Evolutionary conservation across 2,888 invertebrate genomes (phyloP), one percentile per base, ranked within the genome.

Genomic region (Dryobotodes eremita): DNA sequence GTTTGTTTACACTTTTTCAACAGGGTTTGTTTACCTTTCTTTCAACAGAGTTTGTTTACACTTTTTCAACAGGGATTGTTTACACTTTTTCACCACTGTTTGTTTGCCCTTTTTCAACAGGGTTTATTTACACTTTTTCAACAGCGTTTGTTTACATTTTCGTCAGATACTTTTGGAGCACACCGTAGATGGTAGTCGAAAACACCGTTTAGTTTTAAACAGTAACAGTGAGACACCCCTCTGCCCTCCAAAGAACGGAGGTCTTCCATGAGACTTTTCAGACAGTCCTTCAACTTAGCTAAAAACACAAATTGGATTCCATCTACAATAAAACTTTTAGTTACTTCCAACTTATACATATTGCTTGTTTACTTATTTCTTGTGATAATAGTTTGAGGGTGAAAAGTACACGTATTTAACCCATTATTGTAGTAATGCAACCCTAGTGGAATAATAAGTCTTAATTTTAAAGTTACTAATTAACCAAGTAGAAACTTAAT

Each of bases 401-500:
- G 8, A 23, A 62, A 77, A 42, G 7, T 42, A 13, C 50, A 55
- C 55, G 2, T 20, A 31, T 31, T 31, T 8, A 53, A 48, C 5
- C 23, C 13, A 26, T 70, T 61, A 57, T 50, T 36, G 1, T 68
- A 42, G 17, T 57, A 31, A 42, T 50, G 20, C 26, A 66, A 66
- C 48, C 65, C 36, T n/a, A 48, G 46, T 48, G 17, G n/a, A 36
- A 77, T 20, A 83, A 50, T 57, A 57, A n/a, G 23, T 59, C 59
- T 48, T 31, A 46, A 77, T 70, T 55, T 42, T 26, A 59, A 79
- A 61, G 46, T 69, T 31, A 31, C 15, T 50, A 57, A 46, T 71
- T n/a, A 48, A 15, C 20, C 57, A 80, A 59, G 71, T 81, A 69
- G 48, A 72, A 79, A 53, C n/a, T n/a, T 71, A 53, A 84, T 69